These are phyloP conservation scores for Tachysurus vachellii DNA, from an alignment of 2,113 vertebrate genomes.

Conservation along the genomic window DNA sequence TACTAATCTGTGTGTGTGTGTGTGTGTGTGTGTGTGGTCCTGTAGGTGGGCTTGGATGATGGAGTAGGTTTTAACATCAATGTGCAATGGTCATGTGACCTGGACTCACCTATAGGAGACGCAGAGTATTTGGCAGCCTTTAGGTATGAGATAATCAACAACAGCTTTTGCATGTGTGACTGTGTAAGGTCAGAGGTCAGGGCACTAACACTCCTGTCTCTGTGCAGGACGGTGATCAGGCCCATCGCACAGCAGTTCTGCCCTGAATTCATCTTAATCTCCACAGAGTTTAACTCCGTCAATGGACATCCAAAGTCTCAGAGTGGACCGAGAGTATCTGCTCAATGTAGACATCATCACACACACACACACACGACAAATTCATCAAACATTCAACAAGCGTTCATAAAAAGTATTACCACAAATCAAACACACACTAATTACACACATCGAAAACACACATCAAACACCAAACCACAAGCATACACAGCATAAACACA, in stretches of 20 bases:
- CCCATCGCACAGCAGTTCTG: constrained; percentile 89
- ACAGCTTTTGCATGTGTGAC: neutral
- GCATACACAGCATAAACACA: neutral
- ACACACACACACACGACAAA: neutral
- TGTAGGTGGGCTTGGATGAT: constrained; percentile 81
- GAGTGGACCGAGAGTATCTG: constrained; percentile 90
- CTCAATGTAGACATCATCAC: constrained; percentile 79
- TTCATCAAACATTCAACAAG: too few species aligned
- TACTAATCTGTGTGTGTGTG: neutral
- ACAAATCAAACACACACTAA: neutral
- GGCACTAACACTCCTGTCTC: constrained; percentile 19
- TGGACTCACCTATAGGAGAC: constrained; percentile 90
- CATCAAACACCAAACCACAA: neutral
- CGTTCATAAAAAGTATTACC: too few species aligned
- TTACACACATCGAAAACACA: neutral
- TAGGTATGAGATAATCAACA: constrained; percentile 72
- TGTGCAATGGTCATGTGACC: constrained; percentile 86
- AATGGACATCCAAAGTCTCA: constrained; percentile 82
- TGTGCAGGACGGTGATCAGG: constrained; percentile 87
- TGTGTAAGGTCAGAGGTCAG: neutral
- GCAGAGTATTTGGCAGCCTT: constrained; percentile 94
- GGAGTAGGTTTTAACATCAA: constrained; percentile 92
- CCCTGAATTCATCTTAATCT: constrained; percentile 91
- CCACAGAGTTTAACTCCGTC: constrained; percentile 88
- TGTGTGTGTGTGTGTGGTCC: neutral